A percentile compares a stretch with the other conserved stretches of the same genome.
phyloP scores from a whole-genome alignment of 2,797 vertebrate genomes.

The Spinus pinus region DNA sequence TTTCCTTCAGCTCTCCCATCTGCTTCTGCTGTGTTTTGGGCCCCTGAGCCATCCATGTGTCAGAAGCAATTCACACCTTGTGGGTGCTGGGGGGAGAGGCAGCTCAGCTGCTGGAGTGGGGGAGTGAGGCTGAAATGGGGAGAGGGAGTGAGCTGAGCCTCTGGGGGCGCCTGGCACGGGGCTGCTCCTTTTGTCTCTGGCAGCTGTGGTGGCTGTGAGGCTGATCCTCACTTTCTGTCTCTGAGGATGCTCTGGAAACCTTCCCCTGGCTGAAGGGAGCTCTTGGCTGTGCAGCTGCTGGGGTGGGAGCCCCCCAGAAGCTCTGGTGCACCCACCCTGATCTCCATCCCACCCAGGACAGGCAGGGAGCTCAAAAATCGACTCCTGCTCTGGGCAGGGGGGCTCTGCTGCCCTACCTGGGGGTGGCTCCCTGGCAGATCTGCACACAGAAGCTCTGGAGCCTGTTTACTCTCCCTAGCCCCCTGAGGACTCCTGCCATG shows the following conservation, averaged over 20 bases:
- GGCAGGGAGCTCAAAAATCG: not conserved
- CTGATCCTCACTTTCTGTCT: not conserved
- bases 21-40: not conserved
- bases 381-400: not conserved
- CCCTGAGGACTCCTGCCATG: not conserved
- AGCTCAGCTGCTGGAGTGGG: not conserved
- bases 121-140: not conserved
- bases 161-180: not conserved
- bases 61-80: conserved; percentile 3
- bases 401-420: not conserved
- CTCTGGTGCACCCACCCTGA: rapidly evolving
- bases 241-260: not conserved
- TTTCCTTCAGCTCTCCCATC: conserved; percentile 4
- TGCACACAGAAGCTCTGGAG: not conserved
- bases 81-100: not conserved
- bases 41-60: conserved; percentile 6
- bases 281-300: not conserved
- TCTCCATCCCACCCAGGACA: not conserved
- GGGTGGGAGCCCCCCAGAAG: not conserved
- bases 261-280: not conserved
- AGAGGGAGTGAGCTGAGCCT: rapidly evolving
- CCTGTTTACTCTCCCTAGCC: not conserved
- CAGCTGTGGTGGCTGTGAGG: not conserved
- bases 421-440: not conserved
- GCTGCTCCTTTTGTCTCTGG: not conserved